phyloP scores from a whole-genome alignment of 2,113 vertebrate species.

The Sceloporus undulatus region DNA sequence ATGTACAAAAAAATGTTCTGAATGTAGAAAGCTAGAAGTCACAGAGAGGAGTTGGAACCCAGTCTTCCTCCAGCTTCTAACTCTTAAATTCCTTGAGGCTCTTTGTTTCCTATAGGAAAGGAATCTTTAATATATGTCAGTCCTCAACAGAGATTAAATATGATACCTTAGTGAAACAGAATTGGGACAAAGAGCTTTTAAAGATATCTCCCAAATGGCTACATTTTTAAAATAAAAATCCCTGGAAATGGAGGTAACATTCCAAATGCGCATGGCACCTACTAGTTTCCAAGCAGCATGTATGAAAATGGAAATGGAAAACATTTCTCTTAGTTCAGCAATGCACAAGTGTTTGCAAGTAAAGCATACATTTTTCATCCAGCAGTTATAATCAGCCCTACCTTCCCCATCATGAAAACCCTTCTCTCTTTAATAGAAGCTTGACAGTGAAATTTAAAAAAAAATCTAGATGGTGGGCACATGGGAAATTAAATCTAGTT shows the following conservation, averaged over 20 bases:
- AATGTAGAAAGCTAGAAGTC: neutral
- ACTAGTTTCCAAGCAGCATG: conserved; percentile 33
- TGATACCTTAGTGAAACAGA: conserved; percentile 3
- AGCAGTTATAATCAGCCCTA: conserved; percentile 12
- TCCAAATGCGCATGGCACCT: conserved; percentile 28
- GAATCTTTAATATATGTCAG: neutral
- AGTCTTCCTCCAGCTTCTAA: neutral
- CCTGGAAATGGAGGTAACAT: neutral
- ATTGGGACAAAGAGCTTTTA: conserved; percentile 51
- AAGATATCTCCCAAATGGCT: neutral
- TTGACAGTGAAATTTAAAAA: conserved; percentile 48
- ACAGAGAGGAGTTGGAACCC: too few relatives aligned
- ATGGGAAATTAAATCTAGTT: conserved; percentile 52
- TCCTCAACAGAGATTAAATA: neutral
- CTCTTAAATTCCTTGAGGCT: neutral
- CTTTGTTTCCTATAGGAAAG: neutral
- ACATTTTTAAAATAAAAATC: conserved; percentile 22
- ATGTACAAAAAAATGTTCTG: neutral
- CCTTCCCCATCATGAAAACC: conserved; percentile 23
- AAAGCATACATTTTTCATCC: conserved; percentile 39
- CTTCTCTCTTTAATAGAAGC: conserved; percentile 61
- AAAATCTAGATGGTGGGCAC: conserved; percentile 20
- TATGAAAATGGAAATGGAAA: conserved; percentile 41
- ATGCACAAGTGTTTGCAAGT: conserved; percentile 51
- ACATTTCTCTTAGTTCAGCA: conserved; percentile 56